phyloP scores from a whole-genome alignment of 2,797 vertebrate genomes.

The Bradypodion pumilum region DNA sequence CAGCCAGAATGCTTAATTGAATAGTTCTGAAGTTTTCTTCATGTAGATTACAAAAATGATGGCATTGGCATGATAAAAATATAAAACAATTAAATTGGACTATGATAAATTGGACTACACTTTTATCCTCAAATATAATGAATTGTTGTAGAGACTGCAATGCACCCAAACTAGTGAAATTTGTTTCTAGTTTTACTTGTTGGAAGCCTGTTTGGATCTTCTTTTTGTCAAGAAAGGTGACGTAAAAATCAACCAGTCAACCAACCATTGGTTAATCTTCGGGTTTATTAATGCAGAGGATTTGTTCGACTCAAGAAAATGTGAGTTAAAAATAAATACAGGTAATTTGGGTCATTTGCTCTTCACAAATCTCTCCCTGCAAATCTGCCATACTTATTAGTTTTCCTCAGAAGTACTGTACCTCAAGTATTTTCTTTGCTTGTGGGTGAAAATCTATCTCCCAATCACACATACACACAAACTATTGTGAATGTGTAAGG shows the following conservation, averaged over 20 bases:
- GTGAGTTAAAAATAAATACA: background rate
- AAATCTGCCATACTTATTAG: background rate
- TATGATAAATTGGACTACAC: constrained; percentile 51
- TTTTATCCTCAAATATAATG: constrained; percentile 54
- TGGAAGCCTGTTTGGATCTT: too few relatives aligned
- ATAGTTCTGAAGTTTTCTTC: constrained; percentile 47
- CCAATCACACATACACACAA: background rate
- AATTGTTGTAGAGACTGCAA: constrained; percentile 26
- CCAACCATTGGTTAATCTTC: background rate
- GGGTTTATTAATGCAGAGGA: background rate
- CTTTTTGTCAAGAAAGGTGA: too few relatives aligned
- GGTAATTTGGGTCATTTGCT: too few relatives aligned
- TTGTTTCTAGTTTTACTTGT: too few relatives aligned
- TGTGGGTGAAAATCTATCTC: background rate
- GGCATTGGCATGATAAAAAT: constrained; percentile 56
- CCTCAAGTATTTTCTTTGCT: background rate
- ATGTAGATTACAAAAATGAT: constrained; percentile 47
- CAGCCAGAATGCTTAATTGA: constrained; percentile 49
- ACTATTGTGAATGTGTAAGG: background rate
- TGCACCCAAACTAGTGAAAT: background rate
- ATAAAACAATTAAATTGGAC: constrained; percentile 56
- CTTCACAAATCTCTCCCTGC: background rate
- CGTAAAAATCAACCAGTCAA: too few relatives aligned
- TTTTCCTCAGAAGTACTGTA: background rate
- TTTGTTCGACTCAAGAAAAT: background rate